A percentile compares a stretch with the other conserved stretches of the same genome.
phyloP scores from a whole-genome alignment of 2,888 invertebrate genomes.

The Gari tellinella region DNA sequence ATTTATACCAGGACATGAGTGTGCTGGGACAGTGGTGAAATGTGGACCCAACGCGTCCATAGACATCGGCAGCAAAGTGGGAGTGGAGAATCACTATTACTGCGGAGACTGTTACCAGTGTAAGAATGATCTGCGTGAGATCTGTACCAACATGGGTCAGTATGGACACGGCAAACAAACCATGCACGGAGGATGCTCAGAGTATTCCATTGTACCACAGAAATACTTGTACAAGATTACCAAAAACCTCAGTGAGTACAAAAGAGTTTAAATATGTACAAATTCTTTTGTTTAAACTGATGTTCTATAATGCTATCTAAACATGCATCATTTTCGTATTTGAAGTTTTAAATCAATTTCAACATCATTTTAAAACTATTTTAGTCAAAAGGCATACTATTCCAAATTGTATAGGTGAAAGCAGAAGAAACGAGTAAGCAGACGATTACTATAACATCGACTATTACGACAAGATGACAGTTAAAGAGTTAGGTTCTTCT shows the following conservation, averaged over 20 bases:
- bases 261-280: too few relatives aligned
- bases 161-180: slow-evolving; percentile 80
- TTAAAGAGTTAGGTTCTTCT: too few relatives aligned
- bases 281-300: too few relatives aligned
- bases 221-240: slow-evolving; percentile 75
- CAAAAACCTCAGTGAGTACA: slow-evolving; percentile 70
- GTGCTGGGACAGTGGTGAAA: slow-evolving; percentile 79
- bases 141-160: slow-evolving; percentile 80
- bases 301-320: too few relatives aligned
- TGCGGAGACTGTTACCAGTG: slow-evolving; percentile 80
- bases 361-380: too few relatives aligned
- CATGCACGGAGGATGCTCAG: slow-evolving; percentile 79
- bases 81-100: slow-evolving; percentile 81
- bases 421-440: too few relatives aligned
- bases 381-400: too few relatives aligned
- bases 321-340: too few relatives aligned
- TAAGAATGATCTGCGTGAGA: slow-evolving; percentile 71
- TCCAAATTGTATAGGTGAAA: too few relatives aligned
- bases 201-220: slow-evolving; percentile 79
- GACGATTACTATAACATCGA: too few relatives aligned
- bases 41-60: slow-evolving; percentile 77
- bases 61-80: slow-evolving; percentile 74
- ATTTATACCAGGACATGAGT: slow-evolving; percentile 81
- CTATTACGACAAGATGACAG: too few relatives aligned
- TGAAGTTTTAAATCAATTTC: too few relatives aligned